These are phyloP conservation scores for Muscina levida DNA, from an alignment of 2,888 invertebrate genomes.

Conservation along the genomic window DNA sequence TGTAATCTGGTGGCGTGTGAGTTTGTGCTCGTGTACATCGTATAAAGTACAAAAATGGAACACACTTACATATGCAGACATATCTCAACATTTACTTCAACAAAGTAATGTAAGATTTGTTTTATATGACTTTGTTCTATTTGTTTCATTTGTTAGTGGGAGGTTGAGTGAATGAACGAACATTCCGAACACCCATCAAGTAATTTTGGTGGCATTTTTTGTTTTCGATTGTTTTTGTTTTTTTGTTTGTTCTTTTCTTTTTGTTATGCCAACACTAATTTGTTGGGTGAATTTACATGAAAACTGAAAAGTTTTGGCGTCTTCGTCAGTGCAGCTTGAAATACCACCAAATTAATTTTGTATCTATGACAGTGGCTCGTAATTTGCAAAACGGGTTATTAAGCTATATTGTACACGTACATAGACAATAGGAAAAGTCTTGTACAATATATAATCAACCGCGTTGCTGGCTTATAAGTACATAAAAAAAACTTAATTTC, in stretches of 20 bases:
- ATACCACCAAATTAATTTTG: background rate
- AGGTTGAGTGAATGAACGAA: background rate
- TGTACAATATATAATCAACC: background rate
- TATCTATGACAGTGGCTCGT: no score
- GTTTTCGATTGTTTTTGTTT: constrained; percentile 11
- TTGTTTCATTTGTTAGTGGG: constrained; percentile 7
- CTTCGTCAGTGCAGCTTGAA: background rate
- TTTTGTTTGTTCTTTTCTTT: constrained; percentile 19
- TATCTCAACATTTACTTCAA: background rate
- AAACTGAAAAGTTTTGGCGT: background rate
- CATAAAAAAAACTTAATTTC: no score
- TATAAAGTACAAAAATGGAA: constrained; percentile 12
- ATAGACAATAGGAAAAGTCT: no score
- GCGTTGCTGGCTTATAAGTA: no score
- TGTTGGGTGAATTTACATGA: constrained; percentile 35
- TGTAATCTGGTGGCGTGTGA: no score
- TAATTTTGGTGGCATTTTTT: constrained; percentile 9
- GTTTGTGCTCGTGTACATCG: background rate
- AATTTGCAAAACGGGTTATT: no score
- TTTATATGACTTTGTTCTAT: constrained; percentile 28
- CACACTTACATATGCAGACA: constrained; percentile 3
- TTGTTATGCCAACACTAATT: constrained; percentile 50
- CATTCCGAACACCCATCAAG: no score
- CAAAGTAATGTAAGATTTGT: constrained; percentile 34
- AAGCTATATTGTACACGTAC: no score